Evolutionary conservation across 2,113 vertebrate species (phyloP), one percentile per base, ranked within the genome.

Genomic region (Thalassarche chlororhynchos): DNA sequence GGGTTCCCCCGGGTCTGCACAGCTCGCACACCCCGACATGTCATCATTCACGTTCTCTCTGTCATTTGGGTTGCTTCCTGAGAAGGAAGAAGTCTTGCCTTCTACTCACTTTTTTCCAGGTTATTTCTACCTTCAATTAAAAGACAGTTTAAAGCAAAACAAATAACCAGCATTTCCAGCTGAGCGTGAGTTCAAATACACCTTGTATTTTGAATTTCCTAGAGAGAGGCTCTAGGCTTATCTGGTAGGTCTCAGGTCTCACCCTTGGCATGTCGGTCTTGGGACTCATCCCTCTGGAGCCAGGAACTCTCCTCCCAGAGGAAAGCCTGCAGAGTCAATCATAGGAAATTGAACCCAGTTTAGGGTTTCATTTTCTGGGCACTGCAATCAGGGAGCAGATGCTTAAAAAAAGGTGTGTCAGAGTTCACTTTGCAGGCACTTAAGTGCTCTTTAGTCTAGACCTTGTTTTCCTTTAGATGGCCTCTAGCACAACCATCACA

Each of bases 21-120:
- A 71, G 31, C 12, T 68, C 5, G 1, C 64, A n/a, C 52, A 15
- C 12, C 8, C 21, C 2, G 1, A 40, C 17, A 11, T 19, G 29
- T 46, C 62, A 36, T 19, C 0, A 1, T 40, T 77, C 14, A 8
- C 0, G 0, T 46, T 76, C 10, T 62, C n/a, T 25, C 36, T 85
- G 36, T 66, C 38, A 10, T 52, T 16, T 0, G 1, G 3, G 8
- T 24, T 18, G 3, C 34, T 34, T 81, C n/a, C 51, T n/a, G 31
- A 55, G 46, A 70, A 80, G 66, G 64, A 60, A 44, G 16, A 68
- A 76, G 3, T 58, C 29, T 77, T 81, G 40, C 8, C 16, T 46
- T 36, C 21, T 44, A 32, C 28, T 66, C 20, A 44, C 12, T 3
- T 25, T 69, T 70, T 61, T 25, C 5, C 20, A 28, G 7, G 10